These are phyloP conservation scores for Rostratula benghalensis DNA, from an alignment of 2,113 vertebrate species.

Conservation along the genomic window DNA sequence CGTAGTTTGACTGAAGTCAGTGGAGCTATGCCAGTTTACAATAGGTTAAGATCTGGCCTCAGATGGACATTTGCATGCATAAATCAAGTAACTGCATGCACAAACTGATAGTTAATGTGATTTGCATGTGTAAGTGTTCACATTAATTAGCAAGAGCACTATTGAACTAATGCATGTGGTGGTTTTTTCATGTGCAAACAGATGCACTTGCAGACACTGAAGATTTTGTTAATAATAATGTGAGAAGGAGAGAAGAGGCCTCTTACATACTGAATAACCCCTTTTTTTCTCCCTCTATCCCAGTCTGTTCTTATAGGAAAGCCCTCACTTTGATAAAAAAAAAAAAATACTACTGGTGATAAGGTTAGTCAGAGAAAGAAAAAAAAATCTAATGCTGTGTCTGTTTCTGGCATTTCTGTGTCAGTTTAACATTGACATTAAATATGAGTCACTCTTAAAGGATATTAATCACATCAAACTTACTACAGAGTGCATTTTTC, in stretches of 20 bases:
- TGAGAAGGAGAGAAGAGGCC: neutral
- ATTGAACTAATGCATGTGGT: neutral
- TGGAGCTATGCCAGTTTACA: neutral
- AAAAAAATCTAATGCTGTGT: slow-evolving; percentile 50
- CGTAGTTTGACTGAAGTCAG: neutral
- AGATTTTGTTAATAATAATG: slow-evolving; percentile 10
- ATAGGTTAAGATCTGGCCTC: slow-evolving; percentile 28
- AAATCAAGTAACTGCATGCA: slow-evolving; percentile 25
- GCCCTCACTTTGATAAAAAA: slow-evolving; percentile 37
- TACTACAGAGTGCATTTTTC: neutral
- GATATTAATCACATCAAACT: neutral
- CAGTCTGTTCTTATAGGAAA: slow-evolving; percentile 26
- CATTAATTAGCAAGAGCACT: slow-evolving; percentile 18
- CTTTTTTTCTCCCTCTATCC: neutral
- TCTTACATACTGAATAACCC: neutral
- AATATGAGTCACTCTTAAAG: neutral
- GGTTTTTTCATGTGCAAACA: slow-evolving; percentile 19
- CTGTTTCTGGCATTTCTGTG: neutral
- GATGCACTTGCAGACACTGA: slow-evolving; percentile 11
- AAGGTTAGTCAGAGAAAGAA: slow-evolving; percentile 46
- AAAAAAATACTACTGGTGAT: slow-evolving; percentile 39
- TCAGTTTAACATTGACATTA: neutral
- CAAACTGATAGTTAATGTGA: slow-evolving; percentile 44
- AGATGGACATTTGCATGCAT: slow-evolving; percentile 36
- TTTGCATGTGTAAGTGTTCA: slow-evolving; percentile 52